Base-by-base conservation (phyloP, 2,797 vertebrate genomes). In the Nyctalus aviator region DNA sequence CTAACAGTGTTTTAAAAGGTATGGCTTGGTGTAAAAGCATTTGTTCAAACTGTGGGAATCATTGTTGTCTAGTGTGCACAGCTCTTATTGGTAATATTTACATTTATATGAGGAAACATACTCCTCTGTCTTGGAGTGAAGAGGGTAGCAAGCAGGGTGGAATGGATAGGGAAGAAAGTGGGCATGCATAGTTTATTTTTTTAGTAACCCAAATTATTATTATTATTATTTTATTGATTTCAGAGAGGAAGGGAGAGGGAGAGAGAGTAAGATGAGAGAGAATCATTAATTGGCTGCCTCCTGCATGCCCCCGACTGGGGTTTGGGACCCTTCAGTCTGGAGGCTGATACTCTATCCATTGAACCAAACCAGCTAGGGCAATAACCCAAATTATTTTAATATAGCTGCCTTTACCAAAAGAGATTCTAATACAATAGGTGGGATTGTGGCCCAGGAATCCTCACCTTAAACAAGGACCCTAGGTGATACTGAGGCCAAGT, bases 1-100 rank as follows among this genome's bases (percentile, higher is more conserved):
- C 98, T 88, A 98, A 96, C 97, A 96, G 98, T 6, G 96, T 98
- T 77, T 97, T 98, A 95, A 98, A 99, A 98, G 99, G 99, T 99
- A 98, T 96, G 97, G 37, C 93, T 87, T 90, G 83, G 72, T 79
- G 18, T 48, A 83, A 92, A 93, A 66, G 32, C 41, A 84, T 79
- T 92, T 94, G 77, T 32, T 68, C 91, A 84, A 59, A 76, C 46
- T 50, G 14, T 77, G 88, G 23, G 79, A 66, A 75, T 93, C 32
- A 69, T 32, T 77, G 13, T 88, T 96, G 23, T 84, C 25, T 91
- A 91, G 53, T 75, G 71, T 96, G 90, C 86, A 44, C 79, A 79
- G 87, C 6, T 76, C 85, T 92, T 85, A 84, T 21, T 86, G 55
- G 27, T 89, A 79, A 57, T 81, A 46, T 25, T 68, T 89, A 82